phyloP scores from a whole-genome alignment of 2,888 invertebrate species.

The Blastobasis lacticolella region DNA sequence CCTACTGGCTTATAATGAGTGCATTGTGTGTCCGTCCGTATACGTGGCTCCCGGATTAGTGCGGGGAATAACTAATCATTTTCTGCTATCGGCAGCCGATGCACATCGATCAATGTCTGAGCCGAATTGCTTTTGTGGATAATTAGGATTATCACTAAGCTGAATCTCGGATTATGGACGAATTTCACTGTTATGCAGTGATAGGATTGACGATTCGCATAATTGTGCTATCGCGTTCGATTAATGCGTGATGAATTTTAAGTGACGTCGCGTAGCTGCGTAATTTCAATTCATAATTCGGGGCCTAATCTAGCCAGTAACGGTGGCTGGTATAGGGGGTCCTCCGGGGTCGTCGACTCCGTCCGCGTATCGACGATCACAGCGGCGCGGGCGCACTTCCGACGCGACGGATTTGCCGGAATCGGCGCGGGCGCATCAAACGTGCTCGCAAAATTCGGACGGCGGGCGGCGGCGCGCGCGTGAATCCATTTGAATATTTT shows the following conservation, averaged over 20 bases:
- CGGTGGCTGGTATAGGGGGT: conserved; percentile 51
- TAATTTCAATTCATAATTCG: conserved; percentile 20
- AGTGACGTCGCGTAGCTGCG: neutral
- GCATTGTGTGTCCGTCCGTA: conserved; percentile 71
- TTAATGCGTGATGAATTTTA: too few species aligned
- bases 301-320: conserved; percentile 51
- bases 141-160: too few species aligned
- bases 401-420: conserved; percentile 75
- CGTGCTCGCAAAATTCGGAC: conserved; percentile 67
- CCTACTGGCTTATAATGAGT: conserved; percentile 70
- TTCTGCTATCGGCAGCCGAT: conserved; percentile 4
- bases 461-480: conserved; percentile 57
- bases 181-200: too few species aligned
- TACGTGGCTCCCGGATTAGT: conserved; percentile 63
- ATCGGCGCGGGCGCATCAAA: conserved; percentile 73
- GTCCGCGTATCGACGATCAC: conserved; percentile 58
- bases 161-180: too few species aligned
- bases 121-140: too few species aligned
- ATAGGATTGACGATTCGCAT: too few species aligned
- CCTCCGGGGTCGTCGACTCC: conserved; percentile 64
- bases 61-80: conserved; percentile 57
- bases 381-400: conserved; percentile 57
- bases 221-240: too few species aligned
- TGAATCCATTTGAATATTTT: conserved; percentile 72
- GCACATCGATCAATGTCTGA: too few species aligned